Evolutionary conservation across 2,797 vertebrate genomes (phyloP).

Genomic region (Eurystomus glaucurus): DNA sequence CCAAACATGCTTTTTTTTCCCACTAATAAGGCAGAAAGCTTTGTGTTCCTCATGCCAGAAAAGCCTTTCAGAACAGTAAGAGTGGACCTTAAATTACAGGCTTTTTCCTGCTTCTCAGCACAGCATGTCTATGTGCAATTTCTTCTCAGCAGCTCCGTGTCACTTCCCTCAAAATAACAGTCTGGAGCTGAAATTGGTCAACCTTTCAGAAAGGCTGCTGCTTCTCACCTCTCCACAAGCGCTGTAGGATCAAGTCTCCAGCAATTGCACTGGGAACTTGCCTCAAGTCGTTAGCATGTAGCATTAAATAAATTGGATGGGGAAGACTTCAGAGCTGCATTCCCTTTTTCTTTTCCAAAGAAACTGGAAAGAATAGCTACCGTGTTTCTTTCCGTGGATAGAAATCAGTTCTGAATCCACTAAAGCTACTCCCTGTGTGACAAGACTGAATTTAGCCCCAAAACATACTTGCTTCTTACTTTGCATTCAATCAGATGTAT

Average conservation of each 20-base stretch:
- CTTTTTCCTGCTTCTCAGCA: constrained; percentile 53
- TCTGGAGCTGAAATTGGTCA: constrained; percentile 27
- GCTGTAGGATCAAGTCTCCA: background rate
- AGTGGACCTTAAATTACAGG: constrained; percentile 62
- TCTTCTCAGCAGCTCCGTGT: constrained; percentile 3
- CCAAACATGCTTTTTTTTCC: background rate
- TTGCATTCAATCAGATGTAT: constrained; percentile 27
- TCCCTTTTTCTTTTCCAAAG: background rate
- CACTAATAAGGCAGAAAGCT: background rate
- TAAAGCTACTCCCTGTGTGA: background rate
- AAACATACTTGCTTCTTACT: constrained; percentile 2
- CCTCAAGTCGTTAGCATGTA: background rate
- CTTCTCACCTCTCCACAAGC: background rate
- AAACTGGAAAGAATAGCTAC: background rate
- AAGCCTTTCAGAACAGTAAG: constrained; percentile 31
- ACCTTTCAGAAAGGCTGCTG: background rate
- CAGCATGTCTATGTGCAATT: constrained; percentile 38
- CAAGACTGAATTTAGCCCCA: background rate
- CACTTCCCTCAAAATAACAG: constrained; percentile 47
- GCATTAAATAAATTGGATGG: background rate
- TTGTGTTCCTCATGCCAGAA: background rate
- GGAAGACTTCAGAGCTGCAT: background rate
- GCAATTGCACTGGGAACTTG: background rate
- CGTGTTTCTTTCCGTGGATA: background rate
- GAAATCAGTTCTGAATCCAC: background rate